These are phyloP conservation scores for Upupa epops DNA, from an alignment of 2,113 vertebrate species.

Conservation along the genomic window DNA sequence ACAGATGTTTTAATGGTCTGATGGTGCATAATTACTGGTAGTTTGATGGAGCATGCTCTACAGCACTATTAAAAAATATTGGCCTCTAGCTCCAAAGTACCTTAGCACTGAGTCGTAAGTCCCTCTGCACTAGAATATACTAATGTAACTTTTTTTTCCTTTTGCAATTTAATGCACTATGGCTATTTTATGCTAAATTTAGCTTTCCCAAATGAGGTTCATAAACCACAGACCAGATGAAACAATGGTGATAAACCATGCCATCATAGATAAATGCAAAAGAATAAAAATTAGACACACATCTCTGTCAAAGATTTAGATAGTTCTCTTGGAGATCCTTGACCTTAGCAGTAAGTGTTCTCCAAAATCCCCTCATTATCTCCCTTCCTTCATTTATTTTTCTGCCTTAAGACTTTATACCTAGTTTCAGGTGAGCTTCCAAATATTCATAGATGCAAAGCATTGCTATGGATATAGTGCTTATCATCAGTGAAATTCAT, in stretches of 20 bases:
- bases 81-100: background rate
- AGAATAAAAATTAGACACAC: background rate
- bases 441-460: background rate
- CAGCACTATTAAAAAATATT: background rate
- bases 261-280: background rate
- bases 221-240: background rate
- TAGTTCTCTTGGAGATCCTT: background rate
- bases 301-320: background rate
- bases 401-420: background rate
- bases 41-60: background rate
- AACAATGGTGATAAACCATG: background rate
- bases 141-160: background rate
- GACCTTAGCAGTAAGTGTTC: background rate
- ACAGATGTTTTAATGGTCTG: background rate
- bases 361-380: background rate
- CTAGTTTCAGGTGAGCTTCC: background rate
- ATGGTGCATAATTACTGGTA: background rate
- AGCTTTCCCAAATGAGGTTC: background rate
- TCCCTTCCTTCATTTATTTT: background rate
- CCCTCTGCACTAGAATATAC: background rate
- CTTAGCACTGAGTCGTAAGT: background rate
- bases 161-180: constrained; percentile 18
- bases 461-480: background rate
- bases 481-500: background rate
- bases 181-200: constrained; percentile 8